Evolutionary conservation across 23 tunicate genomes (phyloP), one percentile per base, ranked within the genome.

Genomic region (Aplidium turbinatum): DNA sequence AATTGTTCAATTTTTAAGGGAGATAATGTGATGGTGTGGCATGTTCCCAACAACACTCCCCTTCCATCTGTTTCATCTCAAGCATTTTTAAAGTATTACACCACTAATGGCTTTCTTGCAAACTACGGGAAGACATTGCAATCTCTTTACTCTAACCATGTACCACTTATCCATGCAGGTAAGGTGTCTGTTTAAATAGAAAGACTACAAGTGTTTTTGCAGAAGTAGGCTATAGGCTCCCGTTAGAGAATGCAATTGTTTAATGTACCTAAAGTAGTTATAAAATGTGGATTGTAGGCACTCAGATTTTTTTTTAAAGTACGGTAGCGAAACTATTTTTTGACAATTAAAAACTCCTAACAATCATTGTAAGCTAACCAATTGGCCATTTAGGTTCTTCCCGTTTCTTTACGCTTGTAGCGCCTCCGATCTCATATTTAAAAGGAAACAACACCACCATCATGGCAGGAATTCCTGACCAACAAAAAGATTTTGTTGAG

Each of bases 1-100:
- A n/a, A n/a, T n/a, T n/a, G n/a, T n/a, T n/a, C n/a, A n/a, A n/a
- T n/a, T n/a, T 27, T 47, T 47, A 13, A 80, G 86, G 86, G 78
- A 0, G 53, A 47, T 5, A 71, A 80, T 58, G 78, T 80, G n/a
- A 80, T 80, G 86, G 26, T 80, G 23, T 80, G 86, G 86, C 86
- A 80, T 36, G 86, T 80, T 42, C 86, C 83, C 1, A 78, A 78
- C 66, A 20, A n/a, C 16, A 53, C 36, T 16, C 39, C 65, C 7
- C 16, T 65, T 21, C n/a, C 50, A n/a, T 65, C 65, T 24, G 5
- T 65, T 0, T 40, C 29, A 31, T 31, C 58, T 7, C 25, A 33
- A 20, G 78, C 78, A 0, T 85, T 68, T 58, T 48, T 76, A 1
- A 77, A 77, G 47, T 86, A 86, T 27, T 72, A 86, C 75, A 86